phyloP scores from a whole-genome alignment of 2,888 invertebrate genomes.

The Drosophila subquinaria region DNA sequence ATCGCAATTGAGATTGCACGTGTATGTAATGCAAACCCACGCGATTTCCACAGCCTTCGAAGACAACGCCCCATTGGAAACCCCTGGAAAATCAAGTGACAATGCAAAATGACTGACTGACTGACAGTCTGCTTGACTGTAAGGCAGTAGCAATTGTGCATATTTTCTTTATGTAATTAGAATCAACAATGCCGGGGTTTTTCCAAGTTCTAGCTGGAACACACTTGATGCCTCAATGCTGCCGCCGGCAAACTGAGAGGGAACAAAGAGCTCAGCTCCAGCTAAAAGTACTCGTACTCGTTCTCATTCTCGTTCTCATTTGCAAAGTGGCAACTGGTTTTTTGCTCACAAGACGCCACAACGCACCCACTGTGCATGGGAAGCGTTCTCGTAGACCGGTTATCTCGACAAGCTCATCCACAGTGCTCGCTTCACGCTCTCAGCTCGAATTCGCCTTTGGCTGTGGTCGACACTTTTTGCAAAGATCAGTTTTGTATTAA shows the following conservation, averaged over 20 bases:
- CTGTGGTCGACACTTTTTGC: conserved; percentile 44
- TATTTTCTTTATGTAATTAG: conserved; percentile 49
- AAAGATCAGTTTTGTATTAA: conserved; percentile 63
- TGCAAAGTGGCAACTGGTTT: conserved; percentile 22
- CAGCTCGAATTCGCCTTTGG: conserved; percentile 23
- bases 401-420: conserved; percentile 35
- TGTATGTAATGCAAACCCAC: conserved; percentile 30
- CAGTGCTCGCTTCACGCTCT: conserved; percentile 15
- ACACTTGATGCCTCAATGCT: conserved; percentile 20
- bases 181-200: conserved; percentile 53
- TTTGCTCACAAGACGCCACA: conserved; percentile 22
- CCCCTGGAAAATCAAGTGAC: conserved; percentile 19
- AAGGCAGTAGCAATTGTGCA: conserved; percentile 12
- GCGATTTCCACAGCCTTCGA: conserved; percentile 10
- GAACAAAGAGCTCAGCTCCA: conserved; percentile 3
- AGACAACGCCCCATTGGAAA: conserved; percentile 24
- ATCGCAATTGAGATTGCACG: conserved; percentile 38
- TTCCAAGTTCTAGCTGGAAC: conserved; percentile 42
- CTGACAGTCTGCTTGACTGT: not conserved
- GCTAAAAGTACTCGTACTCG: not conserved
- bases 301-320: conserved; percentile 23
- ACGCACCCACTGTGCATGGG: conserved; percentile 44
- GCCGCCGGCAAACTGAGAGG: conserved; percentile 14
- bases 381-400: conserved; percentile 43
- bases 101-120: conserved; percentile 4